A percentile compares a stretch with the other conserved stretches of the same genome.
Evolutionary conservation across 92 coral and sea anemone genomes (phyloP).

Genomic region (Porites cylindrica): DNA sequence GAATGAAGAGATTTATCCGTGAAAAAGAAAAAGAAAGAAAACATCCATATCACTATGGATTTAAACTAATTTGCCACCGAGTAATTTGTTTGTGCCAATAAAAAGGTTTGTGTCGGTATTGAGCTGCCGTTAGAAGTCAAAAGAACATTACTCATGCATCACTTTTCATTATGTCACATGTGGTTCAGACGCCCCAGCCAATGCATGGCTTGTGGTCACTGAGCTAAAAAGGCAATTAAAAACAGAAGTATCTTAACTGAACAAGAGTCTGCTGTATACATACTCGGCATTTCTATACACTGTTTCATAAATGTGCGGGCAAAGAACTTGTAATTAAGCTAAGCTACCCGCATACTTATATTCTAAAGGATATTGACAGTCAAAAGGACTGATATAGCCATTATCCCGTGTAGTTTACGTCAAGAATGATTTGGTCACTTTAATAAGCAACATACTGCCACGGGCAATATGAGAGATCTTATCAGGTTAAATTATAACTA

Average conservation of each 20-base stretch:
- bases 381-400: not conserved
- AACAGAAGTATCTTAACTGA: not conserved
- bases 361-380: not conserved
- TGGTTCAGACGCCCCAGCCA: not conserved
- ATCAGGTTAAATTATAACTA: conserved; percentile 19
- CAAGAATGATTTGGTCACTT: not conserved
- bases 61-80: no score
- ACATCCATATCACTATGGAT: no score
- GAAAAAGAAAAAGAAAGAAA: no score
- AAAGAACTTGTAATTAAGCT: not conserved
- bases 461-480: conserved; percentile 9
- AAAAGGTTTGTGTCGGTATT: no score
- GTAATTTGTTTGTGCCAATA: no score
- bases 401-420: conserved; percentile 15
- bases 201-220: not conserved
- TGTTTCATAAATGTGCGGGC: not conserved
- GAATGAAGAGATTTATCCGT: no score
- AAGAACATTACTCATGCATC: no score
- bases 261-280: not conserved
- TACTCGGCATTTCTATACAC: no score
- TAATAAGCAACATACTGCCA: conserved; percentile 42
- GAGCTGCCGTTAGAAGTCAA: no score
- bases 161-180: not conserved
- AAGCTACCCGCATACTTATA: not conserved
- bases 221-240: not conserved